A percentile compares a stretch with the other conserved stretches of the same genome.
Conservation (phyloP, 2,797 vertebrate genomes). For the Crocodylus rhombifer region DNA sequence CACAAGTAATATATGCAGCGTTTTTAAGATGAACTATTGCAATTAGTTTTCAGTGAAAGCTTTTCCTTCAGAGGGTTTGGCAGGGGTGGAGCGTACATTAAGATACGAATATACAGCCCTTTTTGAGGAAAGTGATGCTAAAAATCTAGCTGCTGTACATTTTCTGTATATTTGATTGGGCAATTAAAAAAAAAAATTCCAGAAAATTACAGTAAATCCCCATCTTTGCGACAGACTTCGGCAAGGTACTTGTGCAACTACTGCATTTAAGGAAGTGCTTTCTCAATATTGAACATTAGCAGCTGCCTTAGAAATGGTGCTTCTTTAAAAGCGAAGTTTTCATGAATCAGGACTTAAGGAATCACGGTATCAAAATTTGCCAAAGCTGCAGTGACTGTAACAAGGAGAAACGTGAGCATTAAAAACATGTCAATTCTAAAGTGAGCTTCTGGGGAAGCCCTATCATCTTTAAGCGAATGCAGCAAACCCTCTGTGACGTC, state of each 20-base stretch:
- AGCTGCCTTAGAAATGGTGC: conserved; percentile 28
- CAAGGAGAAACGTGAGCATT: background rate
- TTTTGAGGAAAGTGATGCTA: conserved; percentile 44
- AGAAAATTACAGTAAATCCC: background rate
- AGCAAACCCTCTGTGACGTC: background rate
- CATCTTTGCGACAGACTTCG: conserved; percentile 2
- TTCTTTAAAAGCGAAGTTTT: background rate
- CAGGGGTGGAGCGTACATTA: conserved; percentile 12
- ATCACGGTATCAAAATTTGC: conserved; percentile 5
- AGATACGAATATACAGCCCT: background rate
- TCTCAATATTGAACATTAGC: conserved; percentile 20
- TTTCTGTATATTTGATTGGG: background rate
- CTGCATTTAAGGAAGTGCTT: background rate
- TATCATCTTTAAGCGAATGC: background rate
- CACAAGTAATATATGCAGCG: conserved; percentile 9
- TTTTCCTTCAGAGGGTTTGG: conserved; percentile 31
- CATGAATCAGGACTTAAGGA: background rate
- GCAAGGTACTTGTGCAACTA: conserved; percentile 1
- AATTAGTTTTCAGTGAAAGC: conserved; percentile 36
- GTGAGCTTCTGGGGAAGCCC: background rate
- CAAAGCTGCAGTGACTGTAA: background rate
- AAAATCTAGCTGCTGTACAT: background rate
- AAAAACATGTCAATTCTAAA: background rate
- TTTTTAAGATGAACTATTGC: conserved; percentile 31
- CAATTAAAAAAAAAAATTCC: conserved; percentile 59